Percentiles rank a stretch among this genome's conserved stretches.
These are phyloP conservation scores for Drosophila bocki DNA, from an alignment of 1,140 invertebrate species.

Conservation along the genomic window DNA sequence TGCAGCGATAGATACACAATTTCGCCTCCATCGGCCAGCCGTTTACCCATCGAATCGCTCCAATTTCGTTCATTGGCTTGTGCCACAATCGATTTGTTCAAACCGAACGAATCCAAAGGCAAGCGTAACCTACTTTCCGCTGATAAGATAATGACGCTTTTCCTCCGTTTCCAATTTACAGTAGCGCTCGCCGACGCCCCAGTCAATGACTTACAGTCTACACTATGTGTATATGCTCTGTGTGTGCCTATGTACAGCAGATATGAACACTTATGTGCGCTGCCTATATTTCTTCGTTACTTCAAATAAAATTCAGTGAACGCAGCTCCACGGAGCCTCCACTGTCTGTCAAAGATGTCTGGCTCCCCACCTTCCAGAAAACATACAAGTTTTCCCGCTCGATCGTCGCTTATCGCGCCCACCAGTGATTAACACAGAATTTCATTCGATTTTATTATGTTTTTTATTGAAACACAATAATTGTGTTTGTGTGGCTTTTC, in stretches of 20 bases:
- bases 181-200: slow-evolving; percentile 43
- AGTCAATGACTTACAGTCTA: slow-evolving; percentile 44
- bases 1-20: slow-evolving; percentile 21
- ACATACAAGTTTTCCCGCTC: background rate
- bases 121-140: slow-evolving; percentile 67
- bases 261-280: background rate
- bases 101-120: slow-evolving; percentile 41
- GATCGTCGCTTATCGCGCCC: slow-evolving; percentile 13
- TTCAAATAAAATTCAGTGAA: slow-evolving; percentile 17
- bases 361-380: slow-evolving; percentile 17
- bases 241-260: slow-evolving; percentile 15
- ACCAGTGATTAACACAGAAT: slow-evolving; percentile 29
- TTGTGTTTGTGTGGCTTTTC: slow-evolving; percentile 58
- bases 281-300: slow-evolving; percentile 13
- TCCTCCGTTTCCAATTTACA: slow-evolving; percentile 53
- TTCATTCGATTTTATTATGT: slow-evolving; percentile 52
- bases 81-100: slow-evolving; percentile 70
- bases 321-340: background rate
- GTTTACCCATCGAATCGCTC: slow-evolving; percentile 45
- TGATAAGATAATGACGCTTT: slow-evolving; percentile 80
- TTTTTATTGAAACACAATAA: slow-evolving; percentile 69
- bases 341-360: slow-evolving; percentile 11
- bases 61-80: slow-evolving; percentile 54
- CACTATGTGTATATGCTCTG: background rate
- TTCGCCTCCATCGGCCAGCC: slow-evolving; percentile 3